Conservation (phyloP, 1,140 invertebrate genomes). For the Drosophila punjabiensis region DNA sequence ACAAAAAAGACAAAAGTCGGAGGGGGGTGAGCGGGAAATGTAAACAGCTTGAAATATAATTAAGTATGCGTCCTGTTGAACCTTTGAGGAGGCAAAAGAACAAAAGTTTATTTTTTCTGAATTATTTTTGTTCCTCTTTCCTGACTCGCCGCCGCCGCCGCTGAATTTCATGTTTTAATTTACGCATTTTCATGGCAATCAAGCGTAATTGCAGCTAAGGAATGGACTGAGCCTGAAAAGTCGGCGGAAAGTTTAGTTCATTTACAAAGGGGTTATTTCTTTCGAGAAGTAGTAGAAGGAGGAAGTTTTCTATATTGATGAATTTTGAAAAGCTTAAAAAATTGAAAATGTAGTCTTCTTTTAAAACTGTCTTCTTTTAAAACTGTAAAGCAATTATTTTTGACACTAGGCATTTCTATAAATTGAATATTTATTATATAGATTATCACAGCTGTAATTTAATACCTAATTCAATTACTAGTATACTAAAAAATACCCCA, state of each 20-base stretch:
- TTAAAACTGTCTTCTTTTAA: no score
- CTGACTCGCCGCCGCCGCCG: not conserved
- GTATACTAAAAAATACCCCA: not conserved
- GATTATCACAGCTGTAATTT: not conserved
- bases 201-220: slow-evolving; percentile 62
- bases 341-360: not conserved
- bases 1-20: slow-evolving; percentile 22
- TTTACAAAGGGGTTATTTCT: slow-evolving; percentile 7
- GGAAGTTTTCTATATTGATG: not conserved
- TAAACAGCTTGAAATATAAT: slow-evolving; percentile 76
- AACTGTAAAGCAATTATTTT: no score
- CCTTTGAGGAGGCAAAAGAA: slow-evolving; percentile 41
- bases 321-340: not conserved
- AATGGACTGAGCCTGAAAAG: not conserved
- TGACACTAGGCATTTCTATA: no score
- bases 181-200: slow-evolving; percentile 71
- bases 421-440: no score
- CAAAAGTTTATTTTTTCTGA: slow-evolving; percentile 38
- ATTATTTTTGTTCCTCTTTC: slow-evolving; percentile 10
- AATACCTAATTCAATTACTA: not conserved
- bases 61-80: slow-evolving; percentile 76
- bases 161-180: slow-evolving; percentile 70
- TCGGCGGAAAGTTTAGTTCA: slow-evolving; percentile 16
- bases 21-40: slow-evolving; percentile 10
- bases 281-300: no score